Base-by-base conservation (phyloP, 2,113 vertebrate genomes). In the Neolamprologus caudopunctatus region DNA sequence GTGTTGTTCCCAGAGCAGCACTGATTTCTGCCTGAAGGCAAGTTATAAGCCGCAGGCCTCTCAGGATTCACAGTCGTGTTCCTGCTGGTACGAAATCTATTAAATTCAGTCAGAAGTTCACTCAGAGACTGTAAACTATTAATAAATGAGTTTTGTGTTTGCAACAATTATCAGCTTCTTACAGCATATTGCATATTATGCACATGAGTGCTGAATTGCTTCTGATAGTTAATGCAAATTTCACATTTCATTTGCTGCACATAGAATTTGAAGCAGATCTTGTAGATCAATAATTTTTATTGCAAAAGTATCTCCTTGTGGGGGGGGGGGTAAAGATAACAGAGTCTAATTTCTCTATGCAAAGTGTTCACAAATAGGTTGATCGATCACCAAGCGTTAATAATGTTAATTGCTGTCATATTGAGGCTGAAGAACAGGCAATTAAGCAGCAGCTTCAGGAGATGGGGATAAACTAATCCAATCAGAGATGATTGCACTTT, bases 21-120 rank as follows among this genome's bases (percentile, higher is more conserved):
- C 92, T 81, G 88, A 93, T 89, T 93, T 82, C 51, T 85, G 84
- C 93, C 94, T 89, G 66, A 66, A 87, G 95, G 87, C 58, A 78
- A 90, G 78, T 83, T 91, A 61, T 24, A 31, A 91, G 80, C 88
- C 37, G 5, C 1, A 78, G 78, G 92, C 84, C 80, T 84, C 87
- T 28, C 87, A 80, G 88, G 84, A 85, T 13, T n/a, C 87, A 82
- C 80, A 37, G 45, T 81, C 2, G 57, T 10, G 42, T 40, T 88
- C 35, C 81, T 80, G 57, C 61, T 83, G 82, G 85, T 51, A 51
- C 0, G n/a, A 50, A 89, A 71, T 83, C 4, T 16, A 87, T 86
- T 63, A 7, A 80, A 90, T 57, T 78, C 85, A 87, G 40, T 82
- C 79, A 26, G 57, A 63, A 24, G 33, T 31, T 24, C 50, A 21